Conservation (phyloP, 37 sponge, comb jelly and placozoan genomes). For the Lycopodina hypogea region DNA sequence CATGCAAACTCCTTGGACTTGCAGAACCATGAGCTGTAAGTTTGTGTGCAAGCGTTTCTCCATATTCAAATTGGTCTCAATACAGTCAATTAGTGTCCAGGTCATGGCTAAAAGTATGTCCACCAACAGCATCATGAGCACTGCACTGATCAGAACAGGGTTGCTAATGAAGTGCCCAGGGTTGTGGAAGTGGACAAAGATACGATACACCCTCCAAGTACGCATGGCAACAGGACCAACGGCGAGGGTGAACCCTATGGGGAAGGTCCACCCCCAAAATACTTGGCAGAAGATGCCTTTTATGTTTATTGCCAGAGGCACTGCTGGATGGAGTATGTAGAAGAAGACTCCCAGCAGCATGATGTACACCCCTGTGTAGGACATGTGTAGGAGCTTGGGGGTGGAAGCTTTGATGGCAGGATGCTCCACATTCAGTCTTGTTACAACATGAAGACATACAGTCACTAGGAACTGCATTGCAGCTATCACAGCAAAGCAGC, state of each 20-base stretch:
- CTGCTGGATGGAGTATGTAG: not conserved
- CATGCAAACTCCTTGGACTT: not conserved
- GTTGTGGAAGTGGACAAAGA: conserved; percentile 15
- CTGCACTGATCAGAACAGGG: not conserved
- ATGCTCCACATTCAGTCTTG: not conserved
- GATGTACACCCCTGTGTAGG: conserved; percentile 1
- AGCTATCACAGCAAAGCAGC: not conserved
- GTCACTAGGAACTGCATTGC: not conserved
- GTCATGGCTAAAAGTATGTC: not conserved
- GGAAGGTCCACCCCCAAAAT: conserved; percentile 9
- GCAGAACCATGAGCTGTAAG: not conserved
- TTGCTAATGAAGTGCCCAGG: conserved; percentile 25
- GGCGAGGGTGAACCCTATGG: conserved; percentile 14
- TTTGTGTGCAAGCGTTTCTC: not conserved
- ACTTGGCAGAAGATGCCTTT: not conserved
- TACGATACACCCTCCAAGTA: conserved; percentile 29
- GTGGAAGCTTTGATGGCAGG: conserved; percentile 10
- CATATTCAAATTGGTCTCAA: not conserved
- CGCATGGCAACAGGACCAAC: conserved; percentile 4
- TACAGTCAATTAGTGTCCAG: conserved; percentile 2
- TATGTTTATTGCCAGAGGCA: not conserved
- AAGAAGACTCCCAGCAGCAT: not conserved
- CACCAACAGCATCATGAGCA: not conserved
- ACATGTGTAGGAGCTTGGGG: conserved; percentile 6
- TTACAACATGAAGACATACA: not conserved